Conservation (phyloP, 2,797 vertebrate genomes). For the Iguana delicatissima region DNA sequence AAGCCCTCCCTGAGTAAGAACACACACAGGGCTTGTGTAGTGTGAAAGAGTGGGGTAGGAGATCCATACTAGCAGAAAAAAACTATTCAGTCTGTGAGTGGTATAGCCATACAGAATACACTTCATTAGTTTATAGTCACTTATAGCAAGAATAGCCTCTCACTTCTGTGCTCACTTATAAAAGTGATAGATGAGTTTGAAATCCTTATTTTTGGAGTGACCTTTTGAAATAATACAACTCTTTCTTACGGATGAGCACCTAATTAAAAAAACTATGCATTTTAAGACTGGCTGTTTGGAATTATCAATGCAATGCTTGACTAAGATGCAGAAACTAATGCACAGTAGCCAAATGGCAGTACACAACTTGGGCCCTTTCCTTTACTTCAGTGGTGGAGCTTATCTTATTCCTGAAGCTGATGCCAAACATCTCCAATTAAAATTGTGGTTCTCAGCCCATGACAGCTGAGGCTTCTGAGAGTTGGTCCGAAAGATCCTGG, state of each 20-base stretch:
- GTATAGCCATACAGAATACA: background rate
- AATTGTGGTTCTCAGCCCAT: background rate
- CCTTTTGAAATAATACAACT: background rate
- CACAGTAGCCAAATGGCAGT: background rate
- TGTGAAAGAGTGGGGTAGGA: background rate
- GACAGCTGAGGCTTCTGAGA: too few species aligned
- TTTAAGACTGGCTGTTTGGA: background rate
- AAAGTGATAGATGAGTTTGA: background rate
- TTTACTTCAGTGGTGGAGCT: background rate
- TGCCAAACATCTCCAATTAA: background rate
- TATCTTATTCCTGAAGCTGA: background rate
- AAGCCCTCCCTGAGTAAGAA: background rate
- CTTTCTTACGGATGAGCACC: background rate
- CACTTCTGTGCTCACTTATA: background rate
- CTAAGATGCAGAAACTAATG: background rate
- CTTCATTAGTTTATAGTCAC: background rate
- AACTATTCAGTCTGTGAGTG: background rate
- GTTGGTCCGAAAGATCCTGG: too few species aligned
- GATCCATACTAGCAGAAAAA: background rate
- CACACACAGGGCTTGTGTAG: background rate
- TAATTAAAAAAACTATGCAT: background rate
- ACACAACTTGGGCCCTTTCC: background rate
- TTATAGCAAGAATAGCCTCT: background rate
- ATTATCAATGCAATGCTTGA: background rate
- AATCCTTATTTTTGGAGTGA: background rate